Evolutionary conservation across 2,888 invertebrate species (phyloP), one percentile per base, ranked within the genome.

Genomic region (Cinara cedri): DNA sequence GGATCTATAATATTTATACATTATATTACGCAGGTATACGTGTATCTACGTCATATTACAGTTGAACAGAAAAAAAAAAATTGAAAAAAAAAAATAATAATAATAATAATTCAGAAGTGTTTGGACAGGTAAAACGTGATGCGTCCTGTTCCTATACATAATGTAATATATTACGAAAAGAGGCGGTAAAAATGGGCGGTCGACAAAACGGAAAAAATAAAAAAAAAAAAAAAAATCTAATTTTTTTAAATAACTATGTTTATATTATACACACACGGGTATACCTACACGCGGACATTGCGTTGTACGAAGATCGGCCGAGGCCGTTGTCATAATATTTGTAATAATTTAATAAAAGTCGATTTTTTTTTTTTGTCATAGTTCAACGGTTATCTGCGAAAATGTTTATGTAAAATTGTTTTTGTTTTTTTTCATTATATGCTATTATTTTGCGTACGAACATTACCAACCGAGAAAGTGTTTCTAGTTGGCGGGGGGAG

Each of bases 181-280:
- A 68, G 66, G 66, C 26, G 66, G 46, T 46, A 26, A n/a, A 66
- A 51, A 49, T 68, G 49, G 68, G 51, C 68, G 68, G 68, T 51
- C 49, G 26, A 34, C 13, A n/a, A 34, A n/a, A n/a, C n/a, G n/a
- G n/a, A n/a, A 70, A 34, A 34, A 34, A 34, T 4, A 34, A 34
- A 34, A 34, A 34, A 34, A 34, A 4, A 34, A 34, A 34, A 4
- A 34, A 34, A 34, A 4, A 34, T 34, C 19, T 70, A n/a, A 51
- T 16, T 16, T 63, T 70, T 51, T 34, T 1, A 46, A 66, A 66
- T 24, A 21, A 19, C 3, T 16, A 51, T 16, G 51, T 51, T 46
- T 34, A 62, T 26, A n/a, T n/a, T n/a, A n/a, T n/a, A n/a, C n/a
- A n/a, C n/a, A 60, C 60, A 26, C 16, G 57, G 44, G 46, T 46